phyloP scores from a whole-genome alignment of 2,888 invertebrate genomes.

The Spilarctia lutea region DNA sequence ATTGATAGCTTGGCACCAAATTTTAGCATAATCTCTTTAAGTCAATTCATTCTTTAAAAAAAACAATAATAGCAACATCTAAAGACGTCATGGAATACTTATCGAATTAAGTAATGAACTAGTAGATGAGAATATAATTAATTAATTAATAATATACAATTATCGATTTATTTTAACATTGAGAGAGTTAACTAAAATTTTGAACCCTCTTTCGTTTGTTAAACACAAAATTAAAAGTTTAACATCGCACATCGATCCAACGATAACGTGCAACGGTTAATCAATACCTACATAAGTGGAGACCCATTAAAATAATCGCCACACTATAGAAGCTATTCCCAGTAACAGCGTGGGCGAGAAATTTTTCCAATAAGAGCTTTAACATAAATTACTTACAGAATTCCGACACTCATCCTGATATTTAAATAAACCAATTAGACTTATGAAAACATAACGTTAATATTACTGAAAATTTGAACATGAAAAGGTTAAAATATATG shows the following conservation, averaged over 20 bases:
- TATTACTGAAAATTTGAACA: background rate
- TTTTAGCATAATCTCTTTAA: conserved; percentile 7
- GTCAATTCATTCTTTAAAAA: conserved; percentile 27
- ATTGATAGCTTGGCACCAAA: background rate
- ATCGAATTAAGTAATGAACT: conserved; percentile 27
- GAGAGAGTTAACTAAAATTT: background rate
- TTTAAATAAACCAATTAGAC: background rate
- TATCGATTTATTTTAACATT: background rate
- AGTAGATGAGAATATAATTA: conserved; percentile 30
- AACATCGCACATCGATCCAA: conserved; percentile 30
- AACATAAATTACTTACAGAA: conserved; percentile 41
- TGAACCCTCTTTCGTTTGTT: background rate
- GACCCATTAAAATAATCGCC: conserved; percentile 38
- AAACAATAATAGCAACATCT: conserved; percentile 30
- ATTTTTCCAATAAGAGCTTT: conserved; percentile 38
- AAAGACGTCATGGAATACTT: conserved; percentile 28
- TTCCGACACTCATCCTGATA: background rate
- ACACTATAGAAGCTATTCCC: conserved; percentile 28
- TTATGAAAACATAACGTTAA: too few relatives aligned
- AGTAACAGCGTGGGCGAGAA: conserved; percentile 22
- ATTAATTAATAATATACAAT: too few relatives aligned
- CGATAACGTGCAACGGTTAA: conserved; percentile 29
- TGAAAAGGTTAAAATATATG: background rate
- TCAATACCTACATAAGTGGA: conserved; percentile 38
- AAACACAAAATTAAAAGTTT: conserved; percentile 14